Evolutionary conservation across 2,888 invertebrate genomes (phyloP), one percentile per base, ranked within the genome.

Genomic region (Melolontha melolontha): DNA sequence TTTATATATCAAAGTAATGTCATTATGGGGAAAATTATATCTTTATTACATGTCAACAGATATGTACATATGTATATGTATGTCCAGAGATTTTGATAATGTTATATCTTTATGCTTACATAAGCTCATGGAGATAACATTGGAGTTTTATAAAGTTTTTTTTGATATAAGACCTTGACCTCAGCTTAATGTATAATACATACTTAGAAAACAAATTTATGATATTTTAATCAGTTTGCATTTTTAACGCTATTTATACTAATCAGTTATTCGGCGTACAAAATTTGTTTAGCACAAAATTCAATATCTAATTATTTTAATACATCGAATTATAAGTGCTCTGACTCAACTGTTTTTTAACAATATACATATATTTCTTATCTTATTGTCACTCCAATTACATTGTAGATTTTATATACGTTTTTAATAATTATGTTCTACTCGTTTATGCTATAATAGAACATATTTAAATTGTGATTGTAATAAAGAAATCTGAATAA

Each of bases 31-130:
- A 22, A 22, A 22, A 22, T 22, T 8, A n/a, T 52, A 59, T 59
- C 34, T 59, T 59, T 59, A 59, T 29, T 27, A 34, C 47, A 44
- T 34, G 47, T 29, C 47, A 47, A 59, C 47, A 47, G 34, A 59
- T 14, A 22, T 14, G 22, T n/a, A 42, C 11, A 44, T 29, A 59
- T 34, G 34, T 14, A 12, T n/a, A 42, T 7, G 29, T 29, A 59
- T 34, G 34, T 10, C 34, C 6, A n/a, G 42, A 44, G 44, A 59
- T 59, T 59, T 47, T 34, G 59, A 47, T 47, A 47, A 59, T 59
- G 16, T 14, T 47, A 34, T 44, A 34, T 14, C 47, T 52, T 52
- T 12, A 59, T 27, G 44, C 41, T 44, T 44, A 47, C 12, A 59
- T 47, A 59, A 41, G 11, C 42, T 22, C n/a, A 22, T 27, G 14